Conservation (phyloP, 2,797 vertebrate species). For the Ammospiza maritima region DNA sequence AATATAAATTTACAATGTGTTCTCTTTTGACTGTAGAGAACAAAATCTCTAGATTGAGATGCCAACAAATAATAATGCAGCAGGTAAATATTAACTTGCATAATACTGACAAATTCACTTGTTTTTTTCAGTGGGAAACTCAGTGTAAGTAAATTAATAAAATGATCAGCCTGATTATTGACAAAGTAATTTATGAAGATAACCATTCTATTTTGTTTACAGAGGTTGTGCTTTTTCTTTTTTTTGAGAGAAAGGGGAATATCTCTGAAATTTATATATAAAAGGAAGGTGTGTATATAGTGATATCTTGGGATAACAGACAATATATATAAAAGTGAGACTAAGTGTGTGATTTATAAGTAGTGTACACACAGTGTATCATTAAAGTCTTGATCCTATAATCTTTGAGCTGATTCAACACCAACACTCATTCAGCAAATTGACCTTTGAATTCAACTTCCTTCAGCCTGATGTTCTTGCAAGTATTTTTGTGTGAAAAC, state of each 20-base stretch:
- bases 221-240: not conserved
- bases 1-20: not conserved
- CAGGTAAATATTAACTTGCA: not conserved
- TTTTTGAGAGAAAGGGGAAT: not conserved
- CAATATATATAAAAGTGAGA: not conserved
- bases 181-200: not conserved
- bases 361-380: not conserved
- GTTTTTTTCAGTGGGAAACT: not conserved
- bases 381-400: not conserved
- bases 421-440: not conserved
- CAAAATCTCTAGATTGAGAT: not conserved
- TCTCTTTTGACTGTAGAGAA: not conserved
- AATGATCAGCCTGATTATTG: not conserved
- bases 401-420: not conserved
- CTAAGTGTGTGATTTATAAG: not conserved
- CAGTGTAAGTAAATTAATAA: not conserved
- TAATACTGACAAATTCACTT: not conserved
- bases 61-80: not conserved
- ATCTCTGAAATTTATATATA: not conserved
- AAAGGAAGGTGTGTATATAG: not conserved
- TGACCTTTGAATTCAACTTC: not conserved
- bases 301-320: not conserved
- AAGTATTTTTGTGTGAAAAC: not conserved
- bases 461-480: not conserved
- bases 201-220: not conserved